phyloP scores from a whole-genome alignment of 2,113 vertebrate genomes.

The Nycticorax nycticorax region DNA sequence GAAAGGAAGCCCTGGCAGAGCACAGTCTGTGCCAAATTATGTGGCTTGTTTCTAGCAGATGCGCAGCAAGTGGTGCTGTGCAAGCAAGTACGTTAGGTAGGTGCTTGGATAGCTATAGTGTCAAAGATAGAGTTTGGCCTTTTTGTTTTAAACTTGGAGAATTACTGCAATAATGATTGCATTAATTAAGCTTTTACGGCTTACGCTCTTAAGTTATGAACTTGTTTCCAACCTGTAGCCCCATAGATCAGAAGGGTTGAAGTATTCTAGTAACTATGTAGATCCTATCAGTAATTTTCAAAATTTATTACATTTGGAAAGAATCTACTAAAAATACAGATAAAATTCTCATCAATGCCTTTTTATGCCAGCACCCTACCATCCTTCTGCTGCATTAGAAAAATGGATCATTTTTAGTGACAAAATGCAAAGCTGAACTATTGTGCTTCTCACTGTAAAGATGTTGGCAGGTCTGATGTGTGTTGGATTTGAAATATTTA shows the following conservation, averaged over 20 bases:
- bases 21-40: background rate
- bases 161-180: constrained; percentile 45
- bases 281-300: constrained; percentile 23
- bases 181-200: constrained; percentile 40
- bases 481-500: constrained; percentile 33
- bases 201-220: constrained; percentile 40
- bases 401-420: constrained; percentile 44
- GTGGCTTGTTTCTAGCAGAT: background rate
- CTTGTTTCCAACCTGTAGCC: constrained; percentile 22
- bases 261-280: background rate
- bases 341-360: background rate
- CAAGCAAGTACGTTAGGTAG: background rate
- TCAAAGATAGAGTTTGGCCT: background rate
- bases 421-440: constrained; percentile 4
- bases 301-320: constrained; percentile 36
- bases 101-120: background rate
- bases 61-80: background rate
- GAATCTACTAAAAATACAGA: constrained; percentile 19
- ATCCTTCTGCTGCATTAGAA: background rate
- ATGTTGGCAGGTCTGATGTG: background rate
- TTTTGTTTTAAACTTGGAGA: background rate
- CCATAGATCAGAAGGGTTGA: constrained; percentile 37
- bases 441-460: background rate
- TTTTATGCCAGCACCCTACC: background rate
- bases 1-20: background rate